Evolutionary conservation across 2,113 vertebrate species (phyloP), one percentile per base, ranked within the genome.

Genomic region (Seriola rivoliana): DNA sequence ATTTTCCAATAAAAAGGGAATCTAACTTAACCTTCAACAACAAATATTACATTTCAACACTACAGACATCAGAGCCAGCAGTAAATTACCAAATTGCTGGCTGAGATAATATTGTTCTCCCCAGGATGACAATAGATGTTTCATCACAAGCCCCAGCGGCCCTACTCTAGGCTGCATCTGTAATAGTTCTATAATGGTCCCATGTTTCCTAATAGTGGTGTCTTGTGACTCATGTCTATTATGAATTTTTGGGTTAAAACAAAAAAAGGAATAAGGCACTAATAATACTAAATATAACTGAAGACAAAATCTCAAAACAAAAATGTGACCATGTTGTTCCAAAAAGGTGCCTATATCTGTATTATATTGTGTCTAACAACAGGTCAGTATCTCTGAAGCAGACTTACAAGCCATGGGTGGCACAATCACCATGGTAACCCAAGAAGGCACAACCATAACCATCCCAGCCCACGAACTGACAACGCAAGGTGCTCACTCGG

Each of bases 371-470:
- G 19, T 81, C 25, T 54, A 14, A 25, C 29, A 46, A 83, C 92
- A 99, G 98, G 97, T 99, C 83, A 99, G 97, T 82, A 97, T 99
- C 71, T 98, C 98, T 66, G 97, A 99, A 78, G 97, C 97, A 25
- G 97, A 99, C 87, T 94, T 99, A 90, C 97, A 99, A 88, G 97
- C 97, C 25, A 96, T 99, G 93, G 97, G 97, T 66, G 97, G 97
- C 68, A 98, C 98, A 10, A 98, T 99, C 92, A 99, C 98, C 52
- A 99, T 99, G 98, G 98, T 99, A 73, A 99, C 98, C 19, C 98
- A 99, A 73, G 98, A 99, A 89, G 98, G 98, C 92, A 99, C 98
- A 0, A 99, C 98, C 71, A 99, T 99, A 93, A 99, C 98, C 1
- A 98, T 99, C 79, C 98, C 98, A 36, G 95, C 98, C 42, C 98